Evolutionary conservation across 2,797 vertebrate genomes (phyloP), one percentile per base, ranked within the genome.

Genomic region (Periparus ater): DNA sequence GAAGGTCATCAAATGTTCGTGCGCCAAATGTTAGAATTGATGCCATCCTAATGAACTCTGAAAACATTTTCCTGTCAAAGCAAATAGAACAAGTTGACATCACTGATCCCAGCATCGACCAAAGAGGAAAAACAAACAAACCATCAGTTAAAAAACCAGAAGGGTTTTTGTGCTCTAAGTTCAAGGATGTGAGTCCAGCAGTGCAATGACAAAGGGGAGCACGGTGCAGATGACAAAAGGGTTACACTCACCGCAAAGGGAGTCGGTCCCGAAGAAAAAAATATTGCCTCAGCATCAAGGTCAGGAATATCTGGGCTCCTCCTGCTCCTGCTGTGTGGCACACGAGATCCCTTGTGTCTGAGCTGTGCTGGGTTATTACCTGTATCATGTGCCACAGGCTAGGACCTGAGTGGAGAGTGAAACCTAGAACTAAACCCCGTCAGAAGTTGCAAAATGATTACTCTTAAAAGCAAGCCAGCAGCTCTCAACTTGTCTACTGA

Each of bases 41-140:
- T 97, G 96, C 94, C 71, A 93, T 97, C 93, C 93, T 96, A 96
- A 97, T 97, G 97, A 97, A 97, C 96, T 94, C 96, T 95, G 92
- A 96, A 96, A 97, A 97, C 94, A 95, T 97, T 96, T 96, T 96
- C 93, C 95, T 97, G 96, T 96, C 96, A 97, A 96, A 95, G 83
- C 92, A 95, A 95, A 96, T 90, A 93, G 93, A 97, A 94, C 93
- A 92, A 94, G 78, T 95, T 95, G 94, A 96, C 95, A 95, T 95
- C 95, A 94, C 96, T 97, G 95, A 97, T 96, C 96, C 80, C 89
- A 83, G 75, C 89, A 97, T 97, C 85, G 86, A 96, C 93, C 87
- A 95, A 95, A 92, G 85, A 93, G 88, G 61, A 88, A 96, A 96
- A 96, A 89, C 88, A 94, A 96, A 96, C 88, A 96, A 96, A 92